These are phyloP conservation scores for Peromyscus maniculatus DNA, from an alignment of 2,113 vertebrate genomes.

Conservation along the genomic window DNA sequence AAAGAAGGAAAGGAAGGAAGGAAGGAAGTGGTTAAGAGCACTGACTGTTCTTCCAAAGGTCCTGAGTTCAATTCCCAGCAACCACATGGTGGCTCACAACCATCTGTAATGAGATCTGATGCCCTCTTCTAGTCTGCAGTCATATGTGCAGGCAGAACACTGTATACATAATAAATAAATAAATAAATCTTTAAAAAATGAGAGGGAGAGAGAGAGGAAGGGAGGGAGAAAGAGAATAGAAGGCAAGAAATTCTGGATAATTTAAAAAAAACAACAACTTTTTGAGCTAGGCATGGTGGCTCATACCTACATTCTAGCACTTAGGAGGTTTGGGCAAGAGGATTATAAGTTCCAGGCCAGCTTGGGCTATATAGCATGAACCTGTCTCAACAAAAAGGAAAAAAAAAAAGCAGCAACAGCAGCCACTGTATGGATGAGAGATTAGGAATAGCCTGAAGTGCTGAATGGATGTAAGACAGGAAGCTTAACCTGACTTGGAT, in stretches of 20 bases:
- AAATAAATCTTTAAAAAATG: too few species aligned
- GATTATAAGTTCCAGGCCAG: not conserved
- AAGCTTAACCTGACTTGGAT: not conserved
- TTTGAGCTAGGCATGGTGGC: not conserved
- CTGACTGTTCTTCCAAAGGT: too few species aligned
- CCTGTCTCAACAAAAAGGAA: too few species aligned
- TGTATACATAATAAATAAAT: too few species aligned
- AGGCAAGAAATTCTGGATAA: not conserved
- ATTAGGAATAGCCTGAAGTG: rapidly evolving
- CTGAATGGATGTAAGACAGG: not conserved
- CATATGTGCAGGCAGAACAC: too few species aligned
- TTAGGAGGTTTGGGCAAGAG: not conserved
- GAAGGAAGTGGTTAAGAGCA: too few species aligned
- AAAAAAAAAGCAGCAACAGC: not conserved
- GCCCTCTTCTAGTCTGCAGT: too few species aligned
- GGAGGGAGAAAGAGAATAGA: not conserved
- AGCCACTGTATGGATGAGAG: rapidly evolving
- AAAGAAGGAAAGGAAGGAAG: not conserved
- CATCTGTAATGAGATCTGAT: too few species aligned
- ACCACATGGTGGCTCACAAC: too few species aligned
- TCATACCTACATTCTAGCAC: not conserved
- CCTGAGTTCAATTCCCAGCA: too few species aligned
- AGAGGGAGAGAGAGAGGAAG: not conserved
- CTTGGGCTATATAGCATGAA: not conserved
- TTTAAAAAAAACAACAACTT: not conserved